Conservation (phyloP, 2,888 invertebrate species). For the Calephelis perditalis region DNA sequence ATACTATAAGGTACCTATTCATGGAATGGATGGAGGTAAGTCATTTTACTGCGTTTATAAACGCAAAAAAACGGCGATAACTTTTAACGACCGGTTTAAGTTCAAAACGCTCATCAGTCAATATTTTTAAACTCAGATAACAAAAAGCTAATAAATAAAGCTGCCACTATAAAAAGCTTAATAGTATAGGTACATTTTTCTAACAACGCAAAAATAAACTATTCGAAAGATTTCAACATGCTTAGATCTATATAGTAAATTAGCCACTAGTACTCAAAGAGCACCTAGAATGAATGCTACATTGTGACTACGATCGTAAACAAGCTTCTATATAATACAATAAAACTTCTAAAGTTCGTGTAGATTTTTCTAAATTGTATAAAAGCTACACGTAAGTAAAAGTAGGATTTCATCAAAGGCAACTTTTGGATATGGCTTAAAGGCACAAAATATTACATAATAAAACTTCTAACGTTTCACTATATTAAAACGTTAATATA, state of each 20-base stretch:
- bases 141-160: slow-evolving; percentile 36
- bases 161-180: slow-evolving; percentile 37
- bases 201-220: slow-evolving; percentile 70
- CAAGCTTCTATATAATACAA: slow-evolving; percentile 41
- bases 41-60: background rate
- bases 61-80: background rate
- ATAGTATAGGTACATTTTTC: slow-evolving; percentile 44
- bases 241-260: slow-evolving; percentile 40
- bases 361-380: slow-evolving; percentile 54
- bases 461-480: slow-evolving; percentile 45
- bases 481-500: slow-evolving; percentile 43
- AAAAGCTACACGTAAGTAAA: slow-evolving; percentile 59
- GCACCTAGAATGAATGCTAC: slow-evolving; percentile 3
- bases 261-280: slow-evolving; percentile 6
- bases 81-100: background rate
- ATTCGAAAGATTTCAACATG: slow-evolving; percentile 69
- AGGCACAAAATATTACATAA: slow-evolving; percentile 58
- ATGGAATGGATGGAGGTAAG: slow-evolving; percentile 7
- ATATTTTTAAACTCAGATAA: slow-evolving; percentile 14
- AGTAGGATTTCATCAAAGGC: slow-evolving; percentile 52
- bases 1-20: background rate
- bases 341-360: slow-evolving; percentile 45
- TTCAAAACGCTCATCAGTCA: background rate
- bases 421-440: slow-evolving; percentile 71
- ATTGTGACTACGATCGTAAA: slow-evolving; percentile 23